Evolutionary conservation across 1,140 invertebrate species (phyloP).

Genomic region (Drosophila nebulosa): DNA sequence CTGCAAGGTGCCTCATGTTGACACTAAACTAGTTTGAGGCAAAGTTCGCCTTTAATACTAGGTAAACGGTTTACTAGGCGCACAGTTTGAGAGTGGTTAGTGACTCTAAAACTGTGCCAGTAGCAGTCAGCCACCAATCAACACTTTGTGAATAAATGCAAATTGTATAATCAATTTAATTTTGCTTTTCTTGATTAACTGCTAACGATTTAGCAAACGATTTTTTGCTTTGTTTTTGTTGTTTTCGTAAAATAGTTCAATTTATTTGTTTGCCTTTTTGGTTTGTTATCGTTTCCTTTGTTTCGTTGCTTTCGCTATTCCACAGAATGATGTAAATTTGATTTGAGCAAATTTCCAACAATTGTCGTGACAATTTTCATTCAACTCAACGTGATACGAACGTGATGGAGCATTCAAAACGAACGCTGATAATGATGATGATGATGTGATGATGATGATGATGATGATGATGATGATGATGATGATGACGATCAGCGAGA

Average conservation of each 20-base stretch:
- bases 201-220: conserved; percentile 50
- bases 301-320: conserved; percentile 18
- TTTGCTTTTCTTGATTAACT: conserved; percentile 50
- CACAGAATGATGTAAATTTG: conserved; percentile 67
- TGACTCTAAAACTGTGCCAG: conserved; percentile 2
- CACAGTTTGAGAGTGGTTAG: background rate
- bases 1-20: conserved; percentile 57
- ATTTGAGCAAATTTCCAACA: conserved; percentile 48
- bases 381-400: conserved; percentile 45
- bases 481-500: conserved; percentile 19
- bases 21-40: conserved; percentile 58
- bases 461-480: conserved; percentile 20
- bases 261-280: background rate
- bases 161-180: conserved; percentile 42
- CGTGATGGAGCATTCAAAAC: conserved; percentile 62
- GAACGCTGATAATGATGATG: conserved; percentile 6
- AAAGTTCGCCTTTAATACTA: conserved; percentile 12
- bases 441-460: conserved; percentile 25
- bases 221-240: conserved; percentile 26
- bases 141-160: conserved; percentile 38
- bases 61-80: too few species aligned
- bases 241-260: conserved; percentile 4
- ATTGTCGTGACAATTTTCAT: conserved; percentile 62
- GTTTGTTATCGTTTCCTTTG: background rate
- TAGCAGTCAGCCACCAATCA: conserved; percentile 9